These are phyloP conservation scores for Daubentonia madagascariensis DNA, from an alignment of 2,113 vertebrate genomes.

Conservation along the genomic window DNA sequence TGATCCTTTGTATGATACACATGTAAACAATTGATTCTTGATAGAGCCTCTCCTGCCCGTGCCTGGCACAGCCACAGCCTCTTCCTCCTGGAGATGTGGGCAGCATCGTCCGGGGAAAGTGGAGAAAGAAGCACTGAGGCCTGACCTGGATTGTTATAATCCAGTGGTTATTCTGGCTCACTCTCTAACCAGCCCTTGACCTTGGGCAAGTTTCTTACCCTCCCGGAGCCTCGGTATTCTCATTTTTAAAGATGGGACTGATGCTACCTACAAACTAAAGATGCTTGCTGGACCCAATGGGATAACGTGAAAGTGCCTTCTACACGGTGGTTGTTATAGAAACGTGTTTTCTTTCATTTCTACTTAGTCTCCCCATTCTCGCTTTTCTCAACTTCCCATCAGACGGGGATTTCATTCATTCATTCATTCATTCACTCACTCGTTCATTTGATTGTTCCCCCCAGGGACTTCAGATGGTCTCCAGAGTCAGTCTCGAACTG, in stretches of 20 bases:
- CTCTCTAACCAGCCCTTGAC: not conserved
- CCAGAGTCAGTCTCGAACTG: not conserved
- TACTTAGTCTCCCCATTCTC: not conserved
- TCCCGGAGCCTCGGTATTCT: not conserved
- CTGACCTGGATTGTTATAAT: not conserved
- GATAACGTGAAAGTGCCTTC: not conserved
- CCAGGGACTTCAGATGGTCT: not conserved
- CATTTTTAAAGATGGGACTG: not conserved
- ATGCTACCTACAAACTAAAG: not conserved
- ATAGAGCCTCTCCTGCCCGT: not conserved
- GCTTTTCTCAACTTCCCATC: not conserved
- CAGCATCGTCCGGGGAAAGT: not conserved
- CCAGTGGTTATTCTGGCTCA: not conserved
- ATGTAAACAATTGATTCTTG: not conserved
- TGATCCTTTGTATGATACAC: not conserved
- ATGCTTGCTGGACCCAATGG: not conserved
- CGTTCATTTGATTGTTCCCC: not conserved
- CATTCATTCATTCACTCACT: not conserved
- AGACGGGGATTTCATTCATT: not conserved
- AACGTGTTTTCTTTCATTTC: not conserved
- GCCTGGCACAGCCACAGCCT: not conserved
- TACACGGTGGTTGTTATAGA: not conserved
- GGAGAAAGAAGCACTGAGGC: not conserved
- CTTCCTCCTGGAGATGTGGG: not conserved
- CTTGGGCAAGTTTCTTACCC: not conserved